A percentile compares a stretch with the other conserved stretches of the same genome.
These are phyloP conservation scores for Strigamia crassipes DNA, from an alignment of 2,888 invertebrate genomes.

Conservation along the genomic window DNA sequence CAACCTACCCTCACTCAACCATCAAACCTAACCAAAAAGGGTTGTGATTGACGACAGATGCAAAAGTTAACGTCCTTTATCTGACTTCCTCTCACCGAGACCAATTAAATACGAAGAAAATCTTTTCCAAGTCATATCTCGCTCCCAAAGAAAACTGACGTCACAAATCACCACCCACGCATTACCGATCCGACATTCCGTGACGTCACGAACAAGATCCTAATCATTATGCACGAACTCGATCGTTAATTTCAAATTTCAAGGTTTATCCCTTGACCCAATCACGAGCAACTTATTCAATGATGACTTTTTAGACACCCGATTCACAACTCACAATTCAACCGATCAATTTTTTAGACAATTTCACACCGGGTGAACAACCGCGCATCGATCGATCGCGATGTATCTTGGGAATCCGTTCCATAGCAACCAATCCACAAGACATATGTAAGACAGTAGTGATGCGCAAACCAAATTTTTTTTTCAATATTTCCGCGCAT, in stretches of 20 bases:
- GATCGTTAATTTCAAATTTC: neutral
- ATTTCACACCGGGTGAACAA: no score
- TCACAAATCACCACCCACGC: neutral
- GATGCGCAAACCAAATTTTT: no score
- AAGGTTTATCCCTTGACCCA: constrained; percentile 16
- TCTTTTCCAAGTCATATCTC: neutral
- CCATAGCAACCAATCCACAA: neutral
- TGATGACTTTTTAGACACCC: no score
- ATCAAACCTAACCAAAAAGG: neutral
- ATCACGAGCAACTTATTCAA: no score
- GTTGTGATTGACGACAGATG: neutral
- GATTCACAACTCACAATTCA: no score
- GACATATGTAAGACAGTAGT: no score
- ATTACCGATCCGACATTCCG: no score
- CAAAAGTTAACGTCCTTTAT: neutral
- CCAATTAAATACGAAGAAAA: neutral
- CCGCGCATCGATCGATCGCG: neutral
- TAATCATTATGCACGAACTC: neutral
- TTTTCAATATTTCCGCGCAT: no score
- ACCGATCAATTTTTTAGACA: no score
- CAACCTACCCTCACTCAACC: neutral
- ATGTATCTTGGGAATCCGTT: neutral
- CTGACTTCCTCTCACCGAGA: neutral
- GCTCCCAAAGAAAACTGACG: neutral
- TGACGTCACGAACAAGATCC: neutral